These are phyloP conservation scores for Melinopterus prodromus DNA, from an alignment of 2,888 invertebrate species.

Conservation along the genomic window DNA sequence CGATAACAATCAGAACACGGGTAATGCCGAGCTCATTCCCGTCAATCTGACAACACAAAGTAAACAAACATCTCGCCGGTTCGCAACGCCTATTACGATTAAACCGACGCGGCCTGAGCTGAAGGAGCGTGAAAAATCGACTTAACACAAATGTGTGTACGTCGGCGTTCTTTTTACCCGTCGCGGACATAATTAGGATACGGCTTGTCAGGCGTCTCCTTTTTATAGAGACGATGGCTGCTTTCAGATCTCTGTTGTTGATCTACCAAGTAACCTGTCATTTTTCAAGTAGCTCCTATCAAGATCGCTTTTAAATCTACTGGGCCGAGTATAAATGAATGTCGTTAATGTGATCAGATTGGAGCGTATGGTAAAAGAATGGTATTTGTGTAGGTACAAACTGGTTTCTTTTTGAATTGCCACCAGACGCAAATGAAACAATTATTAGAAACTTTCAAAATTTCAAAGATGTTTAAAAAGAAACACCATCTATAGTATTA, in stretches of 20 bases:
- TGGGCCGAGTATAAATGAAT: background rate
- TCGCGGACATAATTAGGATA: conserved; percentile 4
- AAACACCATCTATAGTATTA: too few species aligned
- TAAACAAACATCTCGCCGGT: conserved; percentile 4
- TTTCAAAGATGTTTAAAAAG: too few species aligned
- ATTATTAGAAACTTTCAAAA: too few species aligned
- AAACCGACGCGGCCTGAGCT: background rate
- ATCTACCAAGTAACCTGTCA: background rate
- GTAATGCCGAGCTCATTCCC: background rate
- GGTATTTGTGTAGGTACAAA: too few species aligned
- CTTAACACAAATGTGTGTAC: conserved; percentile 4
- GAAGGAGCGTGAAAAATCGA: background rate
- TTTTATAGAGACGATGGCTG: background rate
- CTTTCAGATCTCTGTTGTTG: background rate
- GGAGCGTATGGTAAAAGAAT: background rate
- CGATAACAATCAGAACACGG: background rate
- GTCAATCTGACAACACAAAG: background rate
- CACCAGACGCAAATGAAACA: too few species aligned
- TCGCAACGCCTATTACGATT: background rate
- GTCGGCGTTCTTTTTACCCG: conserved; percentile 4
- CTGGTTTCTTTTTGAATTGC: too few species aligned
- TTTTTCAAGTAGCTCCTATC: conserved; percentile 4
- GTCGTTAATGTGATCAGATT: background rate
- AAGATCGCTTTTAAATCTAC: background rate
- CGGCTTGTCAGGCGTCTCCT: background rate